Conservation (phyloP, 1,140 invertebrate species). For the Drosophila ercepeae region DNA sequence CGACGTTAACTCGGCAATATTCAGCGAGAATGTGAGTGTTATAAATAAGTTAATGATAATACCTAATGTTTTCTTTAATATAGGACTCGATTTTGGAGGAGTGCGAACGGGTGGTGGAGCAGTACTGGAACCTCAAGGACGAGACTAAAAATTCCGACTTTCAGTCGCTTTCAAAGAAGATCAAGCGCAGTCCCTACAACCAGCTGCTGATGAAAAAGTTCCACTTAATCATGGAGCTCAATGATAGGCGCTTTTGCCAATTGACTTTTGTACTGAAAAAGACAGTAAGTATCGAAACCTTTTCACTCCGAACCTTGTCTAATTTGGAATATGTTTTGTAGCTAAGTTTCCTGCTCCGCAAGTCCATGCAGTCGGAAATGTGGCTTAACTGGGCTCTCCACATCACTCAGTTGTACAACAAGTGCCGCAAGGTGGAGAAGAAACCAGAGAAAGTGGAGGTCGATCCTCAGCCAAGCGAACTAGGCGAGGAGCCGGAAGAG, state of each 20-base stretch:
- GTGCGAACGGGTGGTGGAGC: slow-evolving; percentile 72
- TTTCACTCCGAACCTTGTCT: fast-evolving
- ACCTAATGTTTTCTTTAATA: neutral
- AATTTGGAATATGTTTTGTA: neutral
- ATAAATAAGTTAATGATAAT: neutral
- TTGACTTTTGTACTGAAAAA: slow-evolving; percentile 78
- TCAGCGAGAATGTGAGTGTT: slow-evolving; percentile 74
- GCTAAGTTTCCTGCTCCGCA: slow-evolving; percentile 65
- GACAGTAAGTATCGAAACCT: slow-evolving; percentile 52
- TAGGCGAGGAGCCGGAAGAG: slow-evolving; percentile 22
- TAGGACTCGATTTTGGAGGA: slow-evolving; percentile 79
- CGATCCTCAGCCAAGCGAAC: slow-evolving; percentile 1
- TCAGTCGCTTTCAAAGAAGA: slow-evolving; percentile 76
- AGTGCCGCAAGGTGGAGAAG: slow-evolving; percentile 61
- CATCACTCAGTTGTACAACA: slow-evolving; percentile 75
- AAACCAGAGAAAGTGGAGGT: slow-evolving; percentile 1
- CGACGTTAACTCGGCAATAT: slow-evolving; percentile 77
- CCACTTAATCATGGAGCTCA: slow-evolving; percentile 65
- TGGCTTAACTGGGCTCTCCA: slow-evolving; percentile 78
- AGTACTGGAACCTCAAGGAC: slow-evolving; percentile 77
- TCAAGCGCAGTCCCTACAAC: slow-evolving; percentile 82
- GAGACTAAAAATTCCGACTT: slow-evolving; percentile 74
- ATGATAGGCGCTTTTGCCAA: slow-evolving; percentile 78
- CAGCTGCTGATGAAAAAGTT: slow-evolving; percentile 77
- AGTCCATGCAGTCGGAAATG: slow-evolving; percentile 75